These are phyloP conservation scores for Diplodus puntazzo DNA, from an alignment of 2,797 vertebrate species.

Conservation along the genomic window DNA sequence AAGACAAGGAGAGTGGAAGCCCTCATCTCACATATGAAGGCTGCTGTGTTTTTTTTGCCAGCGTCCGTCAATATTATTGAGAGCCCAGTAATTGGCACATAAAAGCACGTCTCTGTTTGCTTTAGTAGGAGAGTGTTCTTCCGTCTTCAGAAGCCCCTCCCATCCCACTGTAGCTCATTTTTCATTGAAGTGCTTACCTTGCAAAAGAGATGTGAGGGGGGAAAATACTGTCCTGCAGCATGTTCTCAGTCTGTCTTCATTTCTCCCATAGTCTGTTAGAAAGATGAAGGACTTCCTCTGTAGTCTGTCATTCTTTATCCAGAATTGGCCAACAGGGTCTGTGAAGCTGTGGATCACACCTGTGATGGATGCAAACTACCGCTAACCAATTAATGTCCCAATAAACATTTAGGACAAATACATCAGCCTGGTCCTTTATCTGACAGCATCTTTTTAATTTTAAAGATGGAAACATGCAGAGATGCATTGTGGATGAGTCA, in stretches of 20 bases:
- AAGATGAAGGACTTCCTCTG: constrained; percentile 37
- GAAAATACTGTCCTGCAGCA: constrained; percentile 45
- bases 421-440: background rate
- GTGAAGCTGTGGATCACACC: constrained; percentile 2
- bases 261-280: constrained; percentile 19
- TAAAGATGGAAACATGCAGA: background rate
- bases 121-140: constrained; percentile 28
- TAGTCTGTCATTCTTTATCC: constrained; percentile 4
- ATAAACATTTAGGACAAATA: background rate
- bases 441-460: background rate
- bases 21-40: constrained; percentile 34
- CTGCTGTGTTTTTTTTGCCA: constrained; percentile 36
- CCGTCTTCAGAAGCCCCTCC: constrained; percentile 41
- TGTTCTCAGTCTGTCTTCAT: constrained; percentile 42
- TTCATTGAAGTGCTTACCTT: constrained; percentile 63
- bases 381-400: constrained; percentile 9
- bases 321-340: constrained; percentile 1
- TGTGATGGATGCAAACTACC: constrained; percentile 19
- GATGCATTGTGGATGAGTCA: constrained; percentile 20
- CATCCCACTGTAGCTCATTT: constrained; percentile 29
- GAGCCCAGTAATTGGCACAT: constrained; percentile 61
- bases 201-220: constrained; percentile 44
- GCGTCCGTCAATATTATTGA: constrained; percentile 41
- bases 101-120: constrained; percentile 49
- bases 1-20: constrained; percentile 28